Evolutionary conservation across 2,113 vertebrate species (phyloP), one percentile per base, ranked within the genome.

Genomic region (Aplodontia rufa): DNA sequence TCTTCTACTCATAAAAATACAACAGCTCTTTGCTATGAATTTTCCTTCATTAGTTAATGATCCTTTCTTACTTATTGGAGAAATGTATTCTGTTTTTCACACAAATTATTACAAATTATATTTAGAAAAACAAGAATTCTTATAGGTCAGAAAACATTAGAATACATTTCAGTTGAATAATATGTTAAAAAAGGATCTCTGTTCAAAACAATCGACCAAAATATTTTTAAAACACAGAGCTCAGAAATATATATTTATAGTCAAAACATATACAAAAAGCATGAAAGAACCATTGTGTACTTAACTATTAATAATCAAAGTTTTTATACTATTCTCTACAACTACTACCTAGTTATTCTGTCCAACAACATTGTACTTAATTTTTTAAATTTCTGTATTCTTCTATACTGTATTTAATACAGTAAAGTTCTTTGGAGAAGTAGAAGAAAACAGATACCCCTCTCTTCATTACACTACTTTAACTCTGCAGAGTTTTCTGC

Each of bases 111-210:
- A 55, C 72, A 3, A 90, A 40, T 66, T 82, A 32, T 69, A 3
- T 78, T 86, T 24, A 35, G 22, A 81, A 90, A 96, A 81, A n/a
- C 9, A 83, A 81, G 37, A 9, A 13, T 53, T 93, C 10, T 60
- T 95, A 86, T 2, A 81, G 14, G 19, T 68, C 47, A 96, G 75
- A 82, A 93, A 80, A 87, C 26, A 71, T 64, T 84, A 69, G 6
- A 72, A 71, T 40, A 22, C 35, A 87, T 75, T 90, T 85, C 3
- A 30, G 58, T 55, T 60, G n/a, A 90, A 72, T 68, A 90, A 55
- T 78, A 87, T 66, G 87, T 94, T 90, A 28, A 69, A 94, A 80
- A 11, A 69, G 13, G 35, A 88, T 62, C 5, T 80, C 71, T 96
- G 22, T 45, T 92, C 32, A 51, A 92, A 82, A 92, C 12, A 66